A percentile compares a stretch with the other conserved stretches of the same genome.
phyloP scores from a whole-genome alignment of 1,140 invertebrate genomes.

The Nautilus pompilius region DNA sequence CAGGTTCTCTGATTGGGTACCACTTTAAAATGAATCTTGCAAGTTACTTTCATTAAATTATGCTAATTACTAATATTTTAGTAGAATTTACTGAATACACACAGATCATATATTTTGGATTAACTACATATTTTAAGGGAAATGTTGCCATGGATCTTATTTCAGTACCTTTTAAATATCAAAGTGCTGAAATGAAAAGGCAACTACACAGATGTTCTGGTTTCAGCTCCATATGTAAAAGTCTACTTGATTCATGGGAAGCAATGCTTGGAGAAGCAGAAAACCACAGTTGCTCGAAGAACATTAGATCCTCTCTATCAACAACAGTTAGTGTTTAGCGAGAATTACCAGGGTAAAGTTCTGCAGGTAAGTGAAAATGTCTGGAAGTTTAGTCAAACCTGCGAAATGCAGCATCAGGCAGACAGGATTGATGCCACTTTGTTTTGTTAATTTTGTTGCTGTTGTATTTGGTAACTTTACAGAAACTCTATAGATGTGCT shows the following conservation, averaged over 20 bases:
- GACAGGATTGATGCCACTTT: conserved; percentile 94
- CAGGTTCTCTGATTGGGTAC: no score
- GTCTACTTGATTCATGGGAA: conserved; percentile 94
- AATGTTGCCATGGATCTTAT: no score
- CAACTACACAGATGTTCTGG: conserved; percentile 14
- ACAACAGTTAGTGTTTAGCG: conserved; percentile 88
- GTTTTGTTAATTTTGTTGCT: conserved; percentile 92
- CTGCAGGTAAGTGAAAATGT: conserved; percentile 75
- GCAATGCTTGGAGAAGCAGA: conserved; percentile 89
- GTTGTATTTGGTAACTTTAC: conserved; percentile 85
- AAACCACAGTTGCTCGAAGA: conserved; percentile 82
- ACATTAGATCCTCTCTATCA: conserved; percentile 97
- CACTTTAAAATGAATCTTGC: not conserved
- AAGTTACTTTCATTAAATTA: not conserved
- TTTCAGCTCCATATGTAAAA: conserved; percentile 96
- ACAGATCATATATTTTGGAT: no score
- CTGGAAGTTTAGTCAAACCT: not conserved
- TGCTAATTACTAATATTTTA: no score
- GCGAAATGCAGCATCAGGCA: conserved; percentile 81
- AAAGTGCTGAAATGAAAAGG: not conserved
- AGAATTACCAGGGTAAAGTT: conserved; percentile 84
- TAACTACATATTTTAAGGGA: no score
- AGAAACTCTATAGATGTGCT: conserved; percentile 90
- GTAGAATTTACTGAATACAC: no score
- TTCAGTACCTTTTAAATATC: not conserved